phyloP scores from a whole-genome alignment of 2,888 invertebrate genomes.

The Perithous albicinctus region DNA sequence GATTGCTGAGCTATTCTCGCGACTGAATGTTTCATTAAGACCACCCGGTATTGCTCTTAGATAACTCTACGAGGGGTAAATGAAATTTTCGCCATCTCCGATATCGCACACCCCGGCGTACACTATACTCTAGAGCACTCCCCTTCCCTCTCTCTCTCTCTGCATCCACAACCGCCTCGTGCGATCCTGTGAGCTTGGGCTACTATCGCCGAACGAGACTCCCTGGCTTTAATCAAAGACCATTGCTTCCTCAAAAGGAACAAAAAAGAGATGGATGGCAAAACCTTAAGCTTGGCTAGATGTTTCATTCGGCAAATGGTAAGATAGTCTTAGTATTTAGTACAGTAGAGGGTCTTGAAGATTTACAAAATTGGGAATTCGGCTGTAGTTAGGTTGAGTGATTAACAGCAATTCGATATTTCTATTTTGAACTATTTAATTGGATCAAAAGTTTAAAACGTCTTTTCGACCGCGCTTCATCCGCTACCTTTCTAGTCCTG shows the following conservation, averaged over 20 bases:
- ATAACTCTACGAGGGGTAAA: constrained; percentile 85
- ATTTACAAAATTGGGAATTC: not conserved
- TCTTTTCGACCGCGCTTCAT: no score
- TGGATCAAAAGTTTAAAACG: no score
- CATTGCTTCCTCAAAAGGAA: constrained; percentile 74
- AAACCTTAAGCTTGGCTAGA: constrained; percentile 6
- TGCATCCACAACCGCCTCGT: constrained; percentile 62
- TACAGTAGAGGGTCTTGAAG: not conserved
- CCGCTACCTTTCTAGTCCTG: no score
- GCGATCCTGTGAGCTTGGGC: constrained; percentile 58
- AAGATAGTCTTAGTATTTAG: constrained; percentile 2
- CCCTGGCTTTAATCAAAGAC: constrained; percentile 82
- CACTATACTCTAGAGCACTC: constrained; percentile 44
- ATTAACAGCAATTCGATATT: no score
- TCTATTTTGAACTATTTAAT: no score
- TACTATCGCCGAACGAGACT: constrained; percentile 68
- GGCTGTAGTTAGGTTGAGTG: no score
- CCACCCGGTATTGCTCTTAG: constrained; percentile 85
- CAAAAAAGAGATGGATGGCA: constrained; percentile 45
- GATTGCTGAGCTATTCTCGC: constrained; percentile 85
- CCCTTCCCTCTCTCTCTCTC: no score
- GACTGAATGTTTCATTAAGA: constrained; percentile 85
- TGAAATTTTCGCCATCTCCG: constrained; percentile 85
- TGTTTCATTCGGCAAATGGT: not conserved
- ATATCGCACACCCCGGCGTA: constrained; percentile 78